A percentile compares a stretch with the other conserved stretches of the same genome.
Evolutionary conservation across 2,113 vertebrate species (phyloP).

Genomic region (Shinisaurus crocodilurus): DNA sequence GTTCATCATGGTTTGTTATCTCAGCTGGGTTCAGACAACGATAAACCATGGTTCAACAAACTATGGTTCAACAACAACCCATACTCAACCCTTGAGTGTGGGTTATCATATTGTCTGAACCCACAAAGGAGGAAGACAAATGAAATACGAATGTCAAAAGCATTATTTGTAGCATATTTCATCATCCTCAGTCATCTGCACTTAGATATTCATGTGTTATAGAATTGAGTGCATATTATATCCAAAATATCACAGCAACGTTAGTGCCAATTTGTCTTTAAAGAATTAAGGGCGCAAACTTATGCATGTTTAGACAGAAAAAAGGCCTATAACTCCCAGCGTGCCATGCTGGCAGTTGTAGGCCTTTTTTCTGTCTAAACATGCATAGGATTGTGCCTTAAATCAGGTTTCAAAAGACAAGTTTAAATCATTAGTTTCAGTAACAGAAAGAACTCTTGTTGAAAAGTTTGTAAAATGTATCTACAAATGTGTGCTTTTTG

Average conservation of each 20-base stretch:
- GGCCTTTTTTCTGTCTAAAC: too few relatives aligned
- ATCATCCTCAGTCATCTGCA: slow-evolving; percentile 25
- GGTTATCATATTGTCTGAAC: too few relatives aligned
- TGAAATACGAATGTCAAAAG: not conserved
- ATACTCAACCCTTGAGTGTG: too few relatives aligned
- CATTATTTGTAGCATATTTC: not conserved
- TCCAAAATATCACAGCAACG: not conserved
- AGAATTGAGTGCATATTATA: not conserved
- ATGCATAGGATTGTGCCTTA: not conserved
- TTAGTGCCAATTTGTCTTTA: slow-evolving; percentile 1
- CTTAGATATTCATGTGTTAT: slow-evolving; percentile 25
- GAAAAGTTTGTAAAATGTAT: not conserved
- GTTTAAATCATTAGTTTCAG: not conserved
- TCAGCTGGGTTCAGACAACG: too few relatives aligned
- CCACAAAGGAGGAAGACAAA: slow-evolving; percentile 20
- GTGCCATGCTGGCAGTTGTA: too few relatives aligned
- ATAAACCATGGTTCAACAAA: too few relatives aligned
- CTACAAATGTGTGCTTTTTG: not conserved
- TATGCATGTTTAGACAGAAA: too few relatives aligned
- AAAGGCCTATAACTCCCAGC: too few relatives aligned
- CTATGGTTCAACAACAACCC: too few relatives aligned
- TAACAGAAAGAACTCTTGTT: not conserved
- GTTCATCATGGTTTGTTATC: too few relatives aligned
- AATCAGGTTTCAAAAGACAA: not conserved
- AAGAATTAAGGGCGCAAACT: not conserved